Evolutionary conservation across 1,140 invertebrate species (phyloP).

Genomic region (Nomia melanderi): DNA sequence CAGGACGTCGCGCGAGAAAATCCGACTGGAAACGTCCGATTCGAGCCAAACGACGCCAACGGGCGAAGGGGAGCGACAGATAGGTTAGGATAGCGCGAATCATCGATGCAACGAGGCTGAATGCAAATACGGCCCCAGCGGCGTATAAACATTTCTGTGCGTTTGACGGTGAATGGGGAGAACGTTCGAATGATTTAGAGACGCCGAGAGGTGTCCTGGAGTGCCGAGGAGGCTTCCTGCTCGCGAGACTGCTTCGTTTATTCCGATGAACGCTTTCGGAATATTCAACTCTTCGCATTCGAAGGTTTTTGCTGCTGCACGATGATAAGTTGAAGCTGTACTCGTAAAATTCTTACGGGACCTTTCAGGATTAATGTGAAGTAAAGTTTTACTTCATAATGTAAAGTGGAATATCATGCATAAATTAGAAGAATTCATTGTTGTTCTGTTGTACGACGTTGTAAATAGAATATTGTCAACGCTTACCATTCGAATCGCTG

Average conservation of each 20-base stretch:
- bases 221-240: neutral
- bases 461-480: too few relatives aligned
- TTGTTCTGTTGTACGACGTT: too few relatives aligned
- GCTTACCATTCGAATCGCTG: too few relatives aligned
- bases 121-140: conserved; percentile 1
- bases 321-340: too few relatives aligned
- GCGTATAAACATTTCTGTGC: neutral
- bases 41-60: neutral
- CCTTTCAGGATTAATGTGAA: too few relatives aligned
- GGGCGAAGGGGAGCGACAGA: neutral
- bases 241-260: neutral
- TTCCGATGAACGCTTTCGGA: neutral
- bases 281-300: too few relatives aligned
- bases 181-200: neutral
- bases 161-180: neutral
- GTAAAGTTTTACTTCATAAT: too few relatives aligned
- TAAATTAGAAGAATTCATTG: too few relatives aligned
- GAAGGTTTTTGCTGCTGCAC: too few relatives aligned
- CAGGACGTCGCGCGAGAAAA: conserved; percentile 31
- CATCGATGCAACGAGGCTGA: conserved; percentile 12
- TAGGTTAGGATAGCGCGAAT: conserved; percentile 22
- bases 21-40: conserved; percentile 20
- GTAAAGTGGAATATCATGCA: too few relatives aligned
- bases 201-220: neutral
- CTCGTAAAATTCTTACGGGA: too few relatives aligned